Base-by-base conservation (phyloP, 2,797 vertebrate species). In the Erpetoichthys calabaricus region DNA sequence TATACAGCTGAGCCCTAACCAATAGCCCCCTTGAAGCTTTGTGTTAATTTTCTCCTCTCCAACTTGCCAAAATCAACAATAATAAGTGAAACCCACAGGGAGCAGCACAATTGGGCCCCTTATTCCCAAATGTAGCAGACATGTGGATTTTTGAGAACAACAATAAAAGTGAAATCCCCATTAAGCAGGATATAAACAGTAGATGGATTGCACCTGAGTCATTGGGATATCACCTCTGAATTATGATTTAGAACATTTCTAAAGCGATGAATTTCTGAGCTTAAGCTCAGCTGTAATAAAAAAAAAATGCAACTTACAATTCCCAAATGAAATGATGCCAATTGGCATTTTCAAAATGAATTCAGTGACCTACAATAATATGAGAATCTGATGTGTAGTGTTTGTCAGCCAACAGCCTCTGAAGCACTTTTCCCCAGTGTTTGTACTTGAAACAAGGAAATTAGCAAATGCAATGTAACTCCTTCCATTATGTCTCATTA, bases 281-380 rank as follows among this genome's bases (percentile, higher is more conserved):
- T 87, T 84, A 70, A 73, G 75, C 64, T 62, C 65, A 67, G 77
- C 72, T 75, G 68, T 81, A 83, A 86, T 77, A 75, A 67, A 73
- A 75, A 67, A 73, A 79, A 78, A 86, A 76, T 76, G 75, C 72
- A 83, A 77, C 74, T 68, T 75, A 77, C 78, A 78, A 71, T 64
- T 85, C 86, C 84, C 84, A 65, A 57, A 79, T 84, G 86, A 81
- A 85, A 87, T 80, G 74, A 80, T 71, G 82, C 80, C 84, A 80
- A 90, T 83, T 89, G 87, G 80, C 80, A 89, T 89, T 88, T 86
- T 76, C 70, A 77, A 89, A 88, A 95, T 92, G 80, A 91, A 96
- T 90, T 93, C 90, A 92, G 82, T 92, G 89, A 95, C 91, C 90
- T 90, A 88, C 77, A 86, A 73, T 89, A 91, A 92, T 91, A 80